Percentiles rank a stretch among this genome's conserved stretches.
Evolutionary conservation across 1,140 invertebrate genomes (phyloP).

Genomic region (Lanistes nyassanus): DNA sequence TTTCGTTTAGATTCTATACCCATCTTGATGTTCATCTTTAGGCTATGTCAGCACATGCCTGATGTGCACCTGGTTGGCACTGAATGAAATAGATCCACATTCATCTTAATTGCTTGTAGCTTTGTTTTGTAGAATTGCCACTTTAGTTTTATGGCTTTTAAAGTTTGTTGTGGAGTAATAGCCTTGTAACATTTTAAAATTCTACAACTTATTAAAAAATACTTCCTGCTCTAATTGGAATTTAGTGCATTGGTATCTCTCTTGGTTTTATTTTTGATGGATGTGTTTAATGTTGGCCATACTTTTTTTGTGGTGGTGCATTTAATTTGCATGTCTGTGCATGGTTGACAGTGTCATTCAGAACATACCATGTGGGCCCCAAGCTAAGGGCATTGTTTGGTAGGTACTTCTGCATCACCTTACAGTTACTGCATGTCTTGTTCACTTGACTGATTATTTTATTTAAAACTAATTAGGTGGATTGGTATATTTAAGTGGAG

Average conservation of each 20-base stretch:
- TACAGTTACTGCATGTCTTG: no score
- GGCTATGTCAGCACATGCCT: not conserved
- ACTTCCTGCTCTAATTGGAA: no score
- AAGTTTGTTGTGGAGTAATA: no score
- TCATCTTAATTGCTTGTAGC: not conserved
- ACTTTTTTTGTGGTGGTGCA: not conserved
- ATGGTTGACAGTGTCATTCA: conserved; percentile 30
- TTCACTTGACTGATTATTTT: no score
- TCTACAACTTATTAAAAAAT: no score
- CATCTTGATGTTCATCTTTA: not conserved
- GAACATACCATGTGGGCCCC: conserved; percentile 18
- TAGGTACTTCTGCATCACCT: conserved; percentile 14
- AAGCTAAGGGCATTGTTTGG: conserved; percentile 20
- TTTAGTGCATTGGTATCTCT: not conserved
- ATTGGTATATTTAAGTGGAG: no score
- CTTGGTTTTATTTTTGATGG: not conserved
- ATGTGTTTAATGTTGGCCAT: not conserved
- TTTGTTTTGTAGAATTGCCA: no score
- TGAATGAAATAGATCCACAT: not conserved
- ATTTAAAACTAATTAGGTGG: no score
- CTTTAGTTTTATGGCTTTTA: no score
- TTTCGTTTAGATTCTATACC: no score
- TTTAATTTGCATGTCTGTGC: conserved; percentile 15
- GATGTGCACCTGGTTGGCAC: not conserved
- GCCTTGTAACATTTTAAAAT: no score